Evolutionary conservation across 2,888 invertebrate genomes (phyloP).

Genomic region (Acanthoscelides obtectus): DNA sequence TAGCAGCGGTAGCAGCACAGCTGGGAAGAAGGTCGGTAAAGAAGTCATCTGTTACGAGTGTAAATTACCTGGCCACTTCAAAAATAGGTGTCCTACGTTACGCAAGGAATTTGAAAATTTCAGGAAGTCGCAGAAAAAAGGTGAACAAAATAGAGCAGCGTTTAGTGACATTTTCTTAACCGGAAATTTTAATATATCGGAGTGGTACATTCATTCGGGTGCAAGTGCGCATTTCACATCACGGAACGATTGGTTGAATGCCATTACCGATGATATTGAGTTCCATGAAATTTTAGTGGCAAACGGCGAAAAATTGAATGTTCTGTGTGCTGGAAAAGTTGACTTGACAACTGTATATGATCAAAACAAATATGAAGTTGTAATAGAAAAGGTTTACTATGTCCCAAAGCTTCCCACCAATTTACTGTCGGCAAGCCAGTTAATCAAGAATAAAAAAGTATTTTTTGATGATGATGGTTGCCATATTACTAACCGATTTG

Average conservation of each 20-base stretch:
- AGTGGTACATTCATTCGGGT: constrained; percentile 30
- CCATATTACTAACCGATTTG: constrained; percentile 6
- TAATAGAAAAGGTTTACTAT: constrained; percentile 9
- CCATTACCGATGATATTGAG: constrained; percentile 3
- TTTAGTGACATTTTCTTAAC: constrained; percentile 11
- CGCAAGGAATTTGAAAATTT: no score
- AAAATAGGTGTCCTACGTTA: constrained; percentile 22
- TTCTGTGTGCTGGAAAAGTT: constrained; percentile 8
- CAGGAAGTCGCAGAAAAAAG: background rate
- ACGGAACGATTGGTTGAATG: constrained; percentile 12
- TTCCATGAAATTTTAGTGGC: constrained; percentile 14
- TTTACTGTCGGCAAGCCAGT: constrained; percentile 13
- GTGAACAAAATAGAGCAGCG: background rate
- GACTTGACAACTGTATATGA: constrained; percentile 8
- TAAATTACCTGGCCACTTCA: constrained; percentile 24
- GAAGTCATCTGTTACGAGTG: constrained; percentile 22
- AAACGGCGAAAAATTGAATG: constrained; percentile 9
- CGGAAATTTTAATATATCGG: constrained; percentile 16
- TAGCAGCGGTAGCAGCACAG: background rate
- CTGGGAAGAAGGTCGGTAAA: constrained; percentile 5
- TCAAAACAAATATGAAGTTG: constrained; percentile 5
- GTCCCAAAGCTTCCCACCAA: constrained; percentile 14
- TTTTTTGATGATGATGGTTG: constrained; percentile 8
- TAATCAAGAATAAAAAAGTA: constrained; percentile 12
- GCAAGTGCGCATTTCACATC: constrained; percentile 27